Evolutionary conservation across 2,797 vertebrate genomes (phyloP).

Genomic region (Melanotaenia boesemani): DNA sequence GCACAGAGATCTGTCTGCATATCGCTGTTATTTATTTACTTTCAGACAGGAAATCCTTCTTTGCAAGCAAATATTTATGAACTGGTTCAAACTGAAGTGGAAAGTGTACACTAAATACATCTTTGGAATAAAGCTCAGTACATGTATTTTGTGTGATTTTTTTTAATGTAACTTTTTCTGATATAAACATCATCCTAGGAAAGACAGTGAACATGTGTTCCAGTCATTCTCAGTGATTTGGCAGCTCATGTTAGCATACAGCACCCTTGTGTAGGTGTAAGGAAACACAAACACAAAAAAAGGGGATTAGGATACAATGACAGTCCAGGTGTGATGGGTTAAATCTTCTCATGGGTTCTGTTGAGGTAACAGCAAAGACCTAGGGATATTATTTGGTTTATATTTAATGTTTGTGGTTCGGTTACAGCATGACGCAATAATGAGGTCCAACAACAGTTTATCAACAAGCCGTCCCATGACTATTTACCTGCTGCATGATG

Average conservation of each 20-base stretch:
- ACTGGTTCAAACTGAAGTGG: neutral
- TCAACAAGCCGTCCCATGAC: slow-evolving; percentile 5
- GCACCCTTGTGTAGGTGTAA: neutral
- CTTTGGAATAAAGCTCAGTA: neutral
- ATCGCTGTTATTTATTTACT: slow-evolving; percentile 12
- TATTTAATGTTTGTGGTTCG: neutral
- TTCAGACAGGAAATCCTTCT: slow-evolving; percentile 22
- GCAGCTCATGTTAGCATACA: neutral
- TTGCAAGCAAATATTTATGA: slow-evolving; percentile 15
- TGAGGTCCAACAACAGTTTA: slow-evolving; percentile 6
- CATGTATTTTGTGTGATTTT: neutral
- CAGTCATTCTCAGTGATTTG: neutral
- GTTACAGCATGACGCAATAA: neutral
- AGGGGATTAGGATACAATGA: neutral
- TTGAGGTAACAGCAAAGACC: neutral
- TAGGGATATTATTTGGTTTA: neutral
- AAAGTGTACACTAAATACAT: neutral
- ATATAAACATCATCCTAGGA: neutral
- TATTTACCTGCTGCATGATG: slow-evolving; percentile 19
- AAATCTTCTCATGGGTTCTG: neutral
- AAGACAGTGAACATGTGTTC: neutral
- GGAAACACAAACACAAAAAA: slow-evolving; percentile 11
- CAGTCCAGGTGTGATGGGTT: neutral
- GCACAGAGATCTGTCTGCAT: slow-evolving; percentile 50
- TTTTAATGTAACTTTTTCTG: neutral